Evolutionary conservation across 1,140 invertebrate genomes (phyloP), one percentile per base, ranked within the genome.

Genomic region (Pseudomyrmex concolor): DNA sequence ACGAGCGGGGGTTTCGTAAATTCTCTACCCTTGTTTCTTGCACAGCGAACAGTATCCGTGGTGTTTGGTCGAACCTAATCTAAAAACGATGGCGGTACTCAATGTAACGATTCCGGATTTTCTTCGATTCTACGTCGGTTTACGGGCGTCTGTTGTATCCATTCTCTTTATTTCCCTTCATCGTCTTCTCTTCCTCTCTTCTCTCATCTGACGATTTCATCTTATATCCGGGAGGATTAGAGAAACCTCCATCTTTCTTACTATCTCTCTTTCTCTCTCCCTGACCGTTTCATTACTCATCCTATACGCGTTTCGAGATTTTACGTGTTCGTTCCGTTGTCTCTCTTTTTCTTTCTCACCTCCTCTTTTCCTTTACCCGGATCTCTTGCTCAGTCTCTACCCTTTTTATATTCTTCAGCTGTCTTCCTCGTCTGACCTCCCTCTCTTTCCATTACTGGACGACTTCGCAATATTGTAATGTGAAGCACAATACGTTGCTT

Each of bases 201-300:
- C 59, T n/a, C 25, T 76, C 15, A 48, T 60, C 10, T 73, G 86
- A 84, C 77, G 70, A 84, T 88, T 88, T 89, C 76, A 84, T 84
- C 82, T 89, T 87, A 89, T 90, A 89, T 88, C 83, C 77, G 45
- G 19, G 59, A 81, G 71, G 88, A 88, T 89, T 90, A 89, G 80
- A 88, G 84, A 90, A 90, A 90, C 71, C 84, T 87, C 86, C 87
- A 80, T 86, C 34, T 34, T 34, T 34, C 34, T 34, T 34, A 0
- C 5, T 34, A 4, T 34, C 34, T 34, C 34, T 34, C 34, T 34
- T 34, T 34, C 34, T 34, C 34, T 34, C 34, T 34, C 66, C 72
- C 76, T 88, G 83, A 88, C 86, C 86, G 86, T 91, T 91, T 91
- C 88, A 89, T 91, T 91, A 90, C 89, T 91, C 88, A 90, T 90